Evolutionary conservation across 2,888 invertebrate genomes (phyloP).

Genomic region (Nemoura dubitans): DNA sequence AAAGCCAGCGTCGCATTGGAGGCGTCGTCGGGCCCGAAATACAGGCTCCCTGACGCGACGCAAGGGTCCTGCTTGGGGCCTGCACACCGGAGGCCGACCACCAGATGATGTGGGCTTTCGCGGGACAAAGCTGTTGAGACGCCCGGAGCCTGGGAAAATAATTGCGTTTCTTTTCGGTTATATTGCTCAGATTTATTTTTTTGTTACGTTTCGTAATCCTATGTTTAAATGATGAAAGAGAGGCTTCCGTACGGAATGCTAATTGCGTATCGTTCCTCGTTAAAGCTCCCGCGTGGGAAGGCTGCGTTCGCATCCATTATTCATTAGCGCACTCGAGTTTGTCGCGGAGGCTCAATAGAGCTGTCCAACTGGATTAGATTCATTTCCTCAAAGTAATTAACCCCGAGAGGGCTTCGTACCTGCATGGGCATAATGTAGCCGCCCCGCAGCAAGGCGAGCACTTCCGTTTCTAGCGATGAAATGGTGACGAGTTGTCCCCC

Average conservation of each 20-base stretch:
- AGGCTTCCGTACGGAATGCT: not conserved
- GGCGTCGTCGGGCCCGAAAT: not conserved
- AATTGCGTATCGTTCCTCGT: not conserved
- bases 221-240: not conserved
- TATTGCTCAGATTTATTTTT: not conserved
- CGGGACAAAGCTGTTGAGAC: not conserved
- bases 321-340: not conserved
- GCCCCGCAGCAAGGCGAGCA: constrained; percentile 47
- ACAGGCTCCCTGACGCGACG: not conserved
- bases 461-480: constrained; percentile 19
- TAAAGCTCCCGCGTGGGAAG: not conserved
- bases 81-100: constrained; percentile 3
- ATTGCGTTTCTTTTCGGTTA: not conserved
- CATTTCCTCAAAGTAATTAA: not conserved
- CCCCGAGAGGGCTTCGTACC: constrained; percentile 29
- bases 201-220: not conserved
- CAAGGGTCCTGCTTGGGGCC: not conserved
- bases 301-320: not conserved
- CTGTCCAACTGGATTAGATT: not conserved
- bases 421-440: constrained; percentile 49
- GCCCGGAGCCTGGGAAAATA: not conserved
- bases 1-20: not conserved
- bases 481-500: constrained; percentile 28
- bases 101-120: not conserved
- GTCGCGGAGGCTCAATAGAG: not conserved